Base-by-base conservation (phyloP, 2,888 invertebrate species). In the Phlogophora meticulosa region DNA sequence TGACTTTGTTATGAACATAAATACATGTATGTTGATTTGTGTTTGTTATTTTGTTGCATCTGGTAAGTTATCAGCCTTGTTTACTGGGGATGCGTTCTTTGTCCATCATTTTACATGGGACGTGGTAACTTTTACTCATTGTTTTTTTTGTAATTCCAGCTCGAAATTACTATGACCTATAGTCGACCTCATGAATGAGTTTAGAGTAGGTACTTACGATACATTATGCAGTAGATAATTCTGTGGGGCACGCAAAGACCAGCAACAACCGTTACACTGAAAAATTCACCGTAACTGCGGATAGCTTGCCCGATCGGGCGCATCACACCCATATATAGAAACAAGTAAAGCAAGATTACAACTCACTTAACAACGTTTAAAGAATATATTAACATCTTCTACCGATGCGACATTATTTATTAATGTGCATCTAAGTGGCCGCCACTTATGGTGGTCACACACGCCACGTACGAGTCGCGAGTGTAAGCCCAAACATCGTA, bases 371-470 rank as follows among this genome's bases (percentile, higher is more conserved):
- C 84, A 85, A 67, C 87, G 86, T 90, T 91, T 91, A 85, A 87
- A 89, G 85, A 86, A 87, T 87, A 85, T 88, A 88, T 93, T 93
- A 92, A 87, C 90, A 86, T 86, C 86, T 86, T 83, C 86, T 81
- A 82, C 85, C 85, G 86, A 89, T 85, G 89, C 80, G 87, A 91
- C 89, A 90, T 86, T 87, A 90, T 91, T 91, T 90, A 91, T 92
- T 89, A 90, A 87, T 88, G 84, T 86, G 89, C 88, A 82, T 87
- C 88, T 90, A 93, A 93, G 91, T 92, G 92, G 87, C 78, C 78
- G 74, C 92, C 93, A 89, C 90, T 92, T 94, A 92, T 87, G 89
- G 91, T 82, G 85, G 85, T 88, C 86, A 87, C 87, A 88, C 88
- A 88, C 86, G 84, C 86, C 80, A 84, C 85, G 88, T 78, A 63